These are phyloP conservation scores for Apeltes quadracus DNA, from an alignment of 2,113 vertebrate species.

Conservation along the genomic window DNA sequence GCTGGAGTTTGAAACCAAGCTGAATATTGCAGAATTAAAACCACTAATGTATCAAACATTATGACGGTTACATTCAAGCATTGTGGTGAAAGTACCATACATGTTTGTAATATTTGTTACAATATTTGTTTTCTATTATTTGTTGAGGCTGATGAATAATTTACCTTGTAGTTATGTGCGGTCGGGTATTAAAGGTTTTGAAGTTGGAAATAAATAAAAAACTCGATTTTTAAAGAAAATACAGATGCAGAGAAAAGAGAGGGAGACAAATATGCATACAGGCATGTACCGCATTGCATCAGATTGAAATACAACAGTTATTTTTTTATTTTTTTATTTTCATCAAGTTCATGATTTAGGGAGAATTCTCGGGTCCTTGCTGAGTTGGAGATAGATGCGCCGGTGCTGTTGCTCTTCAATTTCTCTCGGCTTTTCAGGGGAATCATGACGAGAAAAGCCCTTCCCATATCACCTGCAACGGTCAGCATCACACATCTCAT, in stretches of 20 bases:
- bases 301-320: constrained; percentile 51
- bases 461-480: constrained; percentile 53
- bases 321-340: constrained; percentile 47
- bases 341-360: constrained; percentile 48
- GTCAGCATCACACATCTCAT: constrained; percentile 41
- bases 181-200: constrained; percentile 7
- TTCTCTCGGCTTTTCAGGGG: constrained; percentile 64
- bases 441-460: constrained; percentile 39
- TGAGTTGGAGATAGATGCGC: constrained; percentile 67
- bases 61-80: neutral
- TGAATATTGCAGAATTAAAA: constrained; percentile 41
- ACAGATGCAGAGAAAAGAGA: constrained; percentile 2
- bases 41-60: neutral
- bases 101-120: neutral
- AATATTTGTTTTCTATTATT: constrained; percentile 14
- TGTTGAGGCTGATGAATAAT: neutral
- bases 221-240: constrained; percentile 26
- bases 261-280: constrained; percentile 16
- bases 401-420: constrained; percentile 45
- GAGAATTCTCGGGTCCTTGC: constrained; percentile 55
- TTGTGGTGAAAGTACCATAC: neutral
- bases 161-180: neutral
- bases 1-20: constrained; percentile 40
- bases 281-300: constrained; percentile 58
- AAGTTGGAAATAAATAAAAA: neutral